These are phyloP conservation scores for Zoanthus solanderi DNA, from an alignment of 92 coral and sea anemone species.

Conservation along the genomic window DNA sequence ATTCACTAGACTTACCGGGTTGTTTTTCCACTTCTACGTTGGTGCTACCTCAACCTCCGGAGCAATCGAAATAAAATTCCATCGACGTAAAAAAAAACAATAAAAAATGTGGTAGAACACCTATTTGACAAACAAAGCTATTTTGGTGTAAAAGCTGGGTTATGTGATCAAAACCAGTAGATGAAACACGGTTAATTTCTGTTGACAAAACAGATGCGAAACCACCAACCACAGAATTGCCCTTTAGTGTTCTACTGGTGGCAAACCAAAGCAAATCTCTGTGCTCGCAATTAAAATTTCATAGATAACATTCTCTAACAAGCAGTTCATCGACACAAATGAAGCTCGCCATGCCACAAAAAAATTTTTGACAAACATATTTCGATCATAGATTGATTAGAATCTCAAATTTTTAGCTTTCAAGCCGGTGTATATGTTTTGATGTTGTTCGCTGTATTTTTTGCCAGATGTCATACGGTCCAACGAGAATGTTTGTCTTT, in stretches of 20 bases:
- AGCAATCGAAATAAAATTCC: not conserved
- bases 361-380: not conserved
- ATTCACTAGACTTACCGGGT: conserved; percentile 13
- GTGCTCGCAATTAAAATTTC: conserved; percentile 38
- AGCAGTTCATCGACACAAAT: conserved; percentile 31
- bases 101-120: conserved; percentile 3
- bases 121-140: conserved; percentile 17
- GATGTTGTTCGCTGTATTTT: conserved; percentile 1
- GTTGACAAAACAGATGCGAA: conserved; percentile 33
- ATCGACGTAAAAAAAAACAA: conserved; percentile 9
- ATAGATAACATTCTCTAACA: conserved; percentile 38
- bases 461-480: conserved; percentile 25
- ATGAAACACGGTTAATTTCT: conserved; percentile 12
- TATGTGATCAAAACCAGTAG: conserved; percentile 42
- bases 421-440: not conserved
- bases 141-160: conserved; percentile 25
- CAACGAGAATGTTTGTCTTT: not conserved
- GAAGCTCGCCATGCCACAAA: not conserved
- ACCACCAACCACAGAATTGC: conserved; percentile 38
- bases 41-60: not conserved
- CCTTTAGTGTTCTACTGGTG: conserved; percentile 36
- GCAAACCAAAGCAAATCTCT: conserved; percentile 12
- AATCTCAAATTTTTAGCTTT: not conserved
- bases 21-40: not conserved
- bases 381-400: not conserved